These are phyloP conservation scores for Drosophila mimica DNA, from an alignment of 2,888 invertebrate genomes.

Conservation along the genomic window DNA sequence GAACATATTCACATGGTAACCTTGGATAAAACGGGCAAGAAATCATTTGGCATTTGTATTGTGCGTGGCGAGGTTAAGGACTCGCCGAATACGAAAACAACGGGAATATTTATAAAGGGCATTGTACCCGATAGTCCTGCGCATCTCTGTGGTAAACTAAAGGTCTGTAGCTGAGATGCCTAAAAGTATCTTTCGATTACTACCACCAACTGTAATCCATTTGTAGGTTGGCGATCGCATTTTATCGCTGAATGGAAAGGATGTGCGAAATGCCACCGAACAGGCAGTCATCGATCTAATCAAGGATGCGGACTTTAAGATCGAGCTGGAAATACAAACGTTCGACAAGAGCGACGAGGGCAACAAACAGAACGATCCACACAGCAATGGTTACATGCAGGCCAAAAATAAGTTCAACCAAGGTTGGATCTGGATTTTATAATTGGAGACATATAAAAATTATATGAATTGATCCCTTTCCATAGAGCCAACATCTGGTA, in stretches of 20 bases:
- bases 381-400: slow-evolving; percentile 79
- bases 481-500: slow-evolving; percentile 59
- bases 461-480: not conserved
- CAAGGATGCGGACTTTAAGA: slow-evolving; percentile 94
- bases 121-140: slow-evolving; percentile 98
- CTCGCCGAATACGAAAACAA: slow-evolving; percentile 88
- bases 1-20: slow-evolving; percentile 81
- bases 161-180: slow-evolving; percentile 86
- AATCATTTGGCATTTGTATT: slow-evolving; percentile 97
- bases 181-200: not conserved
- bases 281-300: slow-evolving; percentile 98
- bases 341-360: slow-evolving; percentile 81
- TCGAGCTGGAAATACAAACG: slow-evolving; percentile 95
- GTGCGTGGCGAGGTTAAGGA: slow-evolving; percentile 94
- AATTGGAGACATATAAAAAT: not conserved
- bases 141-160: slow-evolving; percentile 93
- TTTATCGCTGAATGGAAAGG: slow-evolving; percentile 94
- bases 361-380: slow-evolving; percentile 62
- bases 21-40: slow-evolving; percentile 83
- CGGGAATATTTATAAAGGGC: slow-evolving; percentile 99
- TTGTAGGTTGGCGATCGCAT: slow-evolving; percentile 84
- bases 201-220: not conserved
- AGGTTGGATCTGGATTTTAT: slow-evolving; percentile 45
- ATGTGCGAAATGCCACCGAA: slow-evolving; percentile 95
- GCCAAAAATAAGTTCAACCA: slow-evolving; percentile 73